phyloP scores from a whole-genome alignment of 2,113 vertebrate genomes.

The Gracilinanus agilis region DNA sequence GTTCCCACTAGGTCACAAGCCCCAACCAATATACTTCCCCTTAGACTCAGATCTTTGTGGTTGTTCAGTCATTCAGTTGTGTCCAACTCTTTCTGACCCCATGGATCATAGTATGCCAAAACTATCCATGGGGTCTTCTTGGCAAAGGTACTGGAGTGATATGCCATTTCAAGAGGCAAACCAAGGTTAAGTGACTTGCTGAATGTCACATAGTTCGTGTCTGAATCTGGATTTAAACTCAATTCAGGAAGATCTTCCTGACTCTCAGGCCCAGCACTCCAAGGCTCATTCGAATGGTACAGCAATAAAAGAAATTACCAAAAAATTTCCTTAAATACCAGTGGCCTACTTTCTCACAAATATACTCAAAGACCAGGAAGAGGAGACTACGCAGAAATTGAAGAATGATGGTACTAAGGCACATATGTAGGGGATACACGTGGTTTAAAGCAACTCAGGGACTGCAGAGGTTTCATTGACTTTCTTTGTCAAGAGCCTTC shows the following conservation, averaged over 20 bases:
- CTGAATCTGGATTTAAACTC: background rate
- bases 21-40: background rate
- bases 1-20: background rate
- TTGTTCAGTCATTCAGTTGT: background rate
- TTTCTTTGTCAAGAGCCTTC: background rate
- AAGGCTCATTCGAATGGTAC: background rate
- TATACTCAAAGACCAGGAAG: background rate
- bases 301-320: background rate
- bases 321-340: background rate
- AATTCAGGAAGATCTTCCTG: background rate
- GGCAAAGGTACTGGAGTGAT: background rate
- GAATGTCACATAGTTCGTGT: background rate
- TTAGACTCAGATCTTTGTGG: background rate
- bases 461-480: background rate
- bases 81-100: background rate
- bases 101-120: too few species aligned
- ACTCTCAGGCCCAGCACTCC: background rate
- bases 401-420: background rate
- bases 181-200: too few species aligned
- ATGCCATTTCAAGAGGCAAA: background rate
- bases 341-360: background rate
- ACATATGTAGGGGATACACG: background rate
- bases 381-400: background rate
- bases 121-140: background rate
- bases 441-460: background rate